Percentiles rank a stretch among this genome's conserved stretches.
These are phyloP conservation scores for Cybosia mesomella DNA, from an alignment of 2,888 invertebrate genomes.

Conservation along the genomic window DNA sequence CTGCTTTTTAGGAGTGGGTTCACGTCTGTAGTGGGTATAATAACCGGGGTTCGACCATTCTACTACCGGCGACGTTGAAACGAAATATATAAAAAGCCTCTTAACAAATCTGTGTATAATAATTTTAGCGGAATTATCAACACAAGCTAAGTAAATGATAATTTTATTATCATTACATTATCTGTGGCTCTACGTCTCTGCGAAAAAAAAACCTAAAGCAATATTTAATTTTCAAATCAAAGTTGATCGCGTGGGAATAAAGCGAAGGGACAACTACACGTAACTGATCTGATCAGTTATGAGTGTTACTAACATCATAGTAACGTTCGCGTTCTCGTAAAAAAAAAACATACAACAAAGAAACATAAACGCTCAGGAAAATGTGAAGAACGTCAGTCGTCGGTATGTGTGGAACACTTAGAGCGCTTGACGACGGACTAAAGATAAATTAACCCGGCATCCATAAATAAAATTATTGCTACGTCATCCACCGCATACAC, in stretches of 20 bases:
- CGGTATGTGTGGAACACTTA: constrained; percentile 57
- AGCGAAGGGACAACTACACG: not conserved
- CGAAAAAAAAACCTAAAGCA: not conserved
- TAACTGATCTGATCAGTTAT: no score
- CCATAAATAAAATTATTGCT: constrained; percentile 52
- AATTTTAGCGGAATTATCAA: not conserved
- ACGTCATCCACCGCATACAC: constrained; percentile 51
- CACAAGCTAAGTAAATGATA: not conserved
- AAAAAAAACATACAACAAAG: constrained; percentile 14
- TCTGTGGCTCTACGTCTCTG: not conserved
- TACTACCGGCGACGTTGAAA: not conserved
- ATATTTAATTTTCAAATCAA: not conserved
- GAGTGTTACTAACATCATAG: not conserved
- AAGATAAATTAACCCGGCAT: constrained; percentile 66
- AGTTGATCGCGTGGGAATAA: not conserved
- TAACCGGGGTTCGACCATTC: not conserved
- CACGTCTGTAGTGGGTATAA: not conserved
- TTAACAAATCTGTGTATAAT: not conserved
- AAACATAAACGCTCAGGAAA: constrained; percentile 22
- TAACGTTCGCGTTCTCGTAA: constrained; percentile 10
- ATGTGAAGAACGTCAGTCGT: constrained; percentile 46
- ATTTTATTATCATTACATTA: not conserved
- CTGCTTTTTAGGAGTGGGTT: not conserved
- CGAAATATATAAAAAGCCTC: not conserved
- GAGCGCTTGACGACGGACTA: constrained; percentile 54